These are phyloP conservation scores for Brachypteracias leptosomus DNA, from an alignment of 2,113 vertebrate species.

Conservation along the genomic window DNA sequence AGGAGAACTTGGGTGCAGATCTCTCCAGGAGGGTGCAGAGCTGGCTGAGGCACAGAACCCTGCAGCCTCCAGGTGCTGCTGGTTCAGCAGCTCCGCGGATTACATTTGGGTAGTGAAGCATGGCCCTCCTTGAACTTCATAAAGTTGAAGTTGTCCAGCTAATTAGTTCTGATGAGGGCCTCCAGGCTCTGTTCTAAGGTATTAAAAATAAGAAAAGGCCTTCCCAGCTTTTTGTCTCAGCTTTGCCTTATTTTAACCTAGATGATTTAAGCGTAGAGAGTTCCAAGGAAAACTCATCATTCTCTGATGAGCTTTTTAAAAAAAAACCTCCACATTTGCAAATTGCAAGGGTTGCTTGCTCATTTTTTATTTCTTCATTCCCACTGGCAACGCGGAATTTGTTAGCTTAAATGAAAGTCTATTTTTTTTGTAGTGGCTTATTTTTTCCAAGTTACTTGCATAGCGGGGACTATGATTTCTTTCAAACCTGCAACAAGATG, in stretches of 20 bases:
- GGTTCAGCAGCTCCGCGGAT: accelerated
- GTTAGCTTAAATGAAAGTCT: neutral
- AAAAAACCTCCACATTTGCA: neutral
- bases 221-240: neutral
- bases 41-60: neutral
- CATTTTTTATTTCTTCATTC: neutral
- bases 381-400: neutral
- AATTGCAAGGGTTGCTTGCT: neutral
- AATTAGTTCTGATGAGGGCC: neutral
- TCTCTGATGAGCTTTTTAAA: neutral
- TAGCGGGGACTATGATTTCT: neutral
- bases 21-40: neutral
- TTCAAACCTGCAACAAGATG: neutral
- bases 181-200: neutral
- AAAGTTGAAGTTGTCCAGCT: neutral
- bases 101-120: neutral
- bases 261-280: neutral
- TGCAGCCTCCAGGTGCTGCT: neutral
- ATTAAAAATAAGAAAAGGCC: neutral
- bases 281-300: neutral
- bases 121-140: neutral
- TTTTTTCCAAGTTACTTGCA: neutral
- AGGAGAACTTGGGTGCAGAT: neutral
- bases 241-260: neutral
- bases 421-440: neutral